These are phyloP conservation scores for Zaprionus davidi DNA, from an alignment of 1,140 invertebrate genomes.

Conservation along the genomic window DNA sequence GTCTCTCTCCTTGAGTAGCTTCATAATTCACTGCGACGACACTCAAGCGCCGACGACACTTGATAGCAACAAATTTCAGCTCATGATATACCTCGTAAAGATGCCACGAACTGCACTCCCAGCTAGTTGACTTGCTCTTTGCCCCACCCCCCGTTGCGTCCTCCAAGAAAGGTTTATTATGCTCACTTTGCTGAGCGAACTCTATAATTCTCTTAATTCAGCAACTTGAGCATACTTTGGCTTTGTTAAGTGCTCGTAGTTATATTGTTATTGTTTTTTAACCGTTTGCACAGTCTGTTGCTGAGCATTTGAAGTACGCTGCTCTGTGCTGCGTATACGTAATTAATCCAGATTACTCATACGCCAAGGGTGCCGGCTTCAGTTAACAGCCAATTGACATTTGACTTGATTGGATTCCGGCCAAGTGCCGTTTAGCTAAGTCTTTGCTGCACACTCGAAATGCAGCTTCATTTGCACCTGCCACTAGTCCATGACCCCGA, in stretches of 20 bases:
- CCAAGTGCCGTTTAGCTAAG: conserved; percentile 21
- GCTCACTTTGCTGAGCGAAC: neutral
- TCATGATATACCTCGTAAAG: conserved; percentile 14
- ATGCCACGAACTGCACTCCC: conserved; percentile 34
- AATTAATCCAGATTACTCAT: conserved; percentile 67
- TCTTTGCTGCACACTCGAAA: neutral
- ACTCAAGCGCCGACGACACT: conserved; percentile 59
- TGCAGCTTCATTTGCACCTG: conserved; percentile 1
- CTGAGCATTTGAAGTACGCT: conserved; percentile 12
- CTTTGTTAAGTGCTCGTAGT: conserved; percentile 2
- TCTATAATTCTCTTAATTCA: conserved; percentile 3
- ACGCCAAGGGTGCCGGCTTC: conserved; percentile 30
- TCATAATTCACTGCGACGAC: conserved; percentile 16
- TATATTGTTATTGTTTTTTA: conserved; percentile 15
- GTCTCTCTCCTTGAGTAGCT: neutral
- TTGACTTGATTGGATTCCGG: conserved; percentile 39
- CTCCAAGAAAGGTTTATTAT: neutral
- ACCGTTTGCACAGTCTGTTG: neutral
- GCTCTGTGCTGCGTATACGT: conserved; percentile 54
- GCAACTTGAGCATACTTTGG: conserved; percentile 15
- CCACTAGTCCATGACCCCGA: neutral
- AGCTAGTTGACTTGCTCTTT: neutral
- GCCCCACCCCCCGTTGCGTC: neutral
- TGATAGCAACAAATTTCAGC: conserved; percentile 48
- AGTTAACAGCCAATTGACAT: conserved; percentile 39